These are phyloP conservation scores for Bergia sp. DNA, from an alignment of 92 coral and sea anemone genomes.

Conservation along the genomic window DNA sequence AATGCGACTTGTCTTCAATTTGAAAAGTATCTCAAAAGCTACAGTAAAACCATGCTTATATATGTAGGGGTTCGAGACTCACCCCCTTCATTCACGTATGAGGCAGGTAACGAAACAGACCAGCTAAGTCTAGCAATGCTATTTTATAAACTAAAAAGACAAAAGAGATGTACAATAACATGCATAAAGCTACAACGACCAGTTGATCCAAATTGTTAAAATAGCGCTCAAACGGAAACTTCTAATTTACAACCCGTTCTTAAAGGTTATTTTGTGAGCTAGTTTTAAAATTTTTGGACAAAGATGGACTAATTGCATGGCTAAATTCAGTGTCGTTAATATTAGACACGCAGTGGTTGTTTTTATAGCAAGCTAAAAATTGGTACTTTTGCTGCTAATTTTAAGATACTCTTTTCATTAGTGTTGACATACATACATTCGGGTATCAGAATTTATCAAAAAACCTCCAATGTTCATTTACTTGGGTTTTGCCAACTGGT, in stretches of 20 bases:
- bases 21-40: neutral
- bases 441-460: too few relatives aligned
- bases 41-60: neutral
- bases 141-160: neutral
- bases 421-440: too few relatives aligned
- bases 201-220: conserved; percentile 1
- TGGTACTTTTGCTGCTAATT: neutral
- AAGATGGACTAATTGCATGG: neutral
- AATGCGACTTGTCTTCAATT: neutral
- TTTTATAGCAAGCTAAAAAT: neutral
- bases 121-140: neutral
- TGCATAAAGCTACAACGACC: neutral
- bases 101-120: conserved; percentile 8
- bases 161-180: neutral
- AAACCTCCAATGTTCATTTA: too few relatives aligned
- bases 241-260: too few relatives aligned
- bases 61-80: neutral
- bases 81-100: neutral
- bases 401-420: too few relatives aligned
- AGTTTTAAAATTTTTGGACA: too few relatives aligned
- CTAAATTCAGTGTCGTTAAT: neutral
- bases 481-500: neutral
- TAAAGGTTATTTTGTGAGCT: neutral
- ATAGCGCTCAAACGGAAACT: neutral
- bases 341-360: neutral